These are phyloP conservation scores for Danaus melanippus DNA, from an alignment of 1,140 invertebrate genomes.

Conservation along the genomic window DNA sequence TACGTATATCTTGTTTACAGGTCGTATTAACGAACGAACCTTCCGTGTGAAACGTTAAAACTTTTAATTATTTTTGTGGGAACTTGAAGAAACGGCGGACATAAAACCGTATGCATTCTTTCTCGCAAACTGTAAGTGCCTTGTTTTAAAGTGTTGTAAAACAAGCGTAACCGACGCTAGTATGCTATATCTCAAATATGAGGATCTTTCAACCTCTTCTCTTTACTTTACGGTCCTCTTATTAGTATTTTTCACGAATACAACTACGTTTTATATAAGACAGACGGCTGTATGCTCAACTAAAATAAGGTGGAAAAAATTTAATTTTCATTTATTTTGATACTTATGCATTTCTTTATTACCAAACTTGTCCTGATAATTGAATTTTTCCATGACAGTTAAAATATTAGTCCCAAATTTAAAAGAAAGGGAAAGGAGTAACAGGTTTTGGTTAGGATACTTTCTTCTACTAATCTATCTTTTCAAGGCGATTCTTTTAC, in stretches of 20 bases:
- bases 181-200: constrained; percentile 37
- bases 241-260: constrained; percentile 10
- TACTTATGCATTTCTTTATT: too few relatives aligned
- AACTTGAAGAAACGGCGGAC: constrained; percentile 51
- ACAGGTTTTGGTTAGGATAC: too few relatives aligned
- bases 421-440: too few relatives aligned
- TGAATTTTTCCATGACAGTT: too few relatives aligned
- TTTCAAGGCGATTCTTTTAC: too few relatives aligned
- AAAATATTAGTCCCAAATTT: too few relatives aligned
- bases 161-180: constrained; percentile 44
- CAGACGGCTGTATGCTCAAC: too few relatives aligned
- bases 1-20: too few relatives aligned
- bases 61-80: constrained; percentile 65
- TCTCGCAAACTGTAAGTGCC: constrained; percentile 54
- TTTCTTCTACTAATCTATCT: too few relatives aligned
- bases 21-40: constrained; percentile 6
- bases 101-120: constrained; percentile 63
- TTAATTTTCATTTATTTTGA: too few relatives aligned
- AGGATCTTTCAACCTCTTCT: constrained; percentile 22
- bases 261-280: background rate
- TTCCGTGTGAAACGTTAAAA: constrained; percentile 54
- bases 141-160: constrained; percentile 68
- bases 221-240: constrained; percentile 24
- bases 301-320: too few relatives aligned
- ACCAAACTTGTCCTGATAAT: too few relatives aligned